Evolutionary conservation across 2,113 vertebrate genomes (phyloP), one percentile per base, ranked within the genome.

Genomic region (Podarcis cretensis): DNA sequence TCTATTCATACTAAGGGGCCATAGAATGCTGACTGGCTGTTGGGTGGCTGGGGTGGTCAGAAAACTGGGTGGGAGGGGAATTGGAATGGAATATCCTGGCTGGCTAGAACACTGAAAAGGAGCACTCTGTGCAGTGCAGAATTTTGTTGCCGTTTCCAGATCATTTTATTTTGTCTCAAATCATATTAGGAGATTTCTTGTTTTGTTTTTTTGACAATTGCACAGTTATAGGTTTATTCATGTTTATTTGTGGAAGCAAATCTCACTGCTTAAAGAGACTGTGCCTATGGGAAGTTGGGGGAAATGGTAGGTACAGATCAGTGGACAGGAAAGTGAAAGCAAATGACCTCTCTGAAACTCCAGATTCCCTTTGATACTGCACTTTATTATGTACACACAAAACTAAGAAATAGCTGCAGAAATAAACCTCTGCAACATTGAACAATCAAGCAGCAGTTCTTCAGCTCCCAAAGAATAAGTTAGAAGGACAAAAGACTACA

Each of bases 311-410:
- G 23, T 21, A 91, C 14, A 90, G 86, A 83, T 90, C 92, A 32
- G n/a, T 84, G 65, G 89, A 27, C 80, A 54, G 48, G 48, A 81
- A 90, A 91, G 83, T 79, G 75, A 80, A 91, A 83, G 83, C 57
- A 69, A 88, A 89, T 91, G n/a, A 23, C 69, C 68, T 74, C 73
- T 91, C 6, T 89, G 89, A 90, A 77, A 81, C 57, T 84, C 71
- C 48, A 69, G 32, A 69, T 90, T 91, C 85, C 75, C 85, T 89
- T 81, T n/a, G 75, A 77, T 89, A 88, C 66, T 91, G 89, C 20
- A 16, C 74, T 87, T 80, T 90, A 18, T 76, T 35, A n/a, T 88
- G 93, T 91, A 89, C 48, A 89, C 59, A 79, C 1, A 71, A 10
- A n/a, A 20, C 87, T 88, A 92, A 94, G 63, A 83, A 66, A 94